phyloP scores from a whole-genome alignment of 2,888 invertebrate genomes.

The Cataglyphis altisquamis region DNA sequence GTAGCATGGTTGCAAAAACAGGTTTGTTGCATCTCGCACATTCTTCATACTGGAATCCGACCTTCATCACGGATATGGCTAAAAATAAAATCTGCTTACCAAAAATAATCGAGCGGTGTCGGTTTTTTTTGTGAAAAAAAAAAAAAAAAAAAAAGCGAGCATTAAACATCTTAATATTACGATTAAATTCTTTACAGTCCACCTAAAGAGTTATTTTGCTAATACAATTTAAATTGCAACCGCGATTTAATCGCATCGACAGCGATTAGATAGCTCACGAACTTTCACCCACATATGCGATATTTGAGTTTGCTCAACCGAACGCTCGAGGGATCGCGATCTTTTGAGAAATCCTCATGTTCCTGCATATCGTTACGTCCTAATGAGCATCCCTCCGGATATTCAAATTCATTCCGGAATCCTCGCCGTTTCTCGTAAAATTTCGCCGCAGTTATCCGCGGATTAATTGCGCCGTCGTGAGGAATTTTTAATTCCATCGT shows the following conservation, averaged over 20 bases:
- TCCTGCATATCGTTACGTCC: conserved; percentile 2
- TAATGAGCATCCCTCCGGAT: conserved; percentile 10
- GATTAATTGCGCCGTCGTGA: conserved; percentile 17
- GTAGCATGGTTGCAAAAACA: not conserved
- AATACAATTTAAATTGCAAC: not conserved
- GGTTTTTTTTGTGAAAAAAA: not conserved
- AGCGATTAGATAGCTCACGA: conserved; percentile 21
- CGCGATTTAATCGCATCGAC: conserved; percentile 18
- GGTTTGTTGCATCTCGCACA: not conserved
- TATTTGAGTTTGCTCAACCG: conserved; percentile 11
- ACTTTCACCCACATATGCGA: not conserved
- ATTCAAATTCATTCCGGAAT: not conserved
- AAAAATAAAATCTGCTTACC: conserved; percentile 21
- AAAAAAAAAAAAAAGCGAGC: not conserved
- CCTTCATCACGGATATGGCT: conserved; percentile 20
- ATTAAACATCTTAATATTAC: not conserved
- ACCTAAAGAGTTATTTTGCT: not conserved
- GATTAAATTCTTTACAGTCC: not conserved
- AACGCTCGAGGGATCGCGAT: not conserved
- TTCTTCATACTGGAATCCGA: conserved; percentile 42
- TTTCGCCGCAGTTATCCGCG: not conserved
- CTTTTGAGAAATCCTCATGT: conserved; percentile 22
- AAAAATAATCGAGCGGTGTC: conserved; percentile 5
- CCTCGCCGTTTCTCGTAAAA: not conserved
- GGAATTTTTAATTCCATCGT: conserved; percentile 3